phyloP scores from a whole-genome alignment of 2,113 vertebrate species.

The Chaenocephalus aceratus region DNA sequence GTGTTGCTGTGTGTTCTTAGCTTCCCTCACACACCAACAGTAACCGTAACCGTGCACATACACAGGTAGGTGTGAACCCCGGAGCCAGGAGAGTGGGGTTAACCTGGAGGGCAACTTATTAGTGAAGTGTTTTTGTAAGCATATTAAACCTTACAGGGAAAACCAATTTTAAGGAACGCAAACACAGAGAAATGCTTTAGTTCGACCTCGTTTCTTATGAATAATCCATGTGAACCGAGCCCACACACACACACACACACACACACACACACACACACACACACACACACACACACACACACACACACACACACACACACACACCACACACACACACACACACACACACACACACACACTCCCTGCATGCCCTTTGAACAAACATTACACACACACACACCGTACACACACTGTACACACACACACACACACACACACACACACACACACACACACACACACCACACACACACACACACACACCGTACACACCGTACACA shows the following conservation, averaged over 20 bases:
- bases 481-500: too few relatives aligned
- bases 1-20: constrained; percentile 20
- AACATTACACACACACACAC: not conserved
- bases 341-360: too few relatives aligned
- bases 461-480: not conserved
- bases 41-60: not conserved
- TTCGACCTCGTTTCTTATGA: constrained; percentile 23
- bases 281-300: too few relatives aligned
- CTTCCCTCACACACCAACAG: not conserved
- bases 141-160: constrained; percentile 1
- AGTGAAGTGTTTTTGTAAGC: not conserved
- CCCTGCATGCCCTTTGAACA: too few relatives aligned
- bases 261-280: too few relatives aligned
- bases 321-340: too few relatives aligned
- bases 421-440: too few relatives aligned
- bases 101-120: too few relatives aligned
- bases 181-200: constrained; percentile 21
- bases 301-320: too few relatives aligned
- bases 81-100: not conserved
- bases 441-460: too few relatives aligned
- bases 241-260: too few relatives aligned
- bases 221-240: constrained; percentile 13
- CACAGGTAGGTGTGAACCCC: constrained; percentile 13
- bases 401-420: too few relatives aligned
- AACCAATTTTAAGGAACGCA: constrained; percentile 7